Conservation (phyloP, 2,888 invertebrate genomes). For the Luperina testacea region DNA sequence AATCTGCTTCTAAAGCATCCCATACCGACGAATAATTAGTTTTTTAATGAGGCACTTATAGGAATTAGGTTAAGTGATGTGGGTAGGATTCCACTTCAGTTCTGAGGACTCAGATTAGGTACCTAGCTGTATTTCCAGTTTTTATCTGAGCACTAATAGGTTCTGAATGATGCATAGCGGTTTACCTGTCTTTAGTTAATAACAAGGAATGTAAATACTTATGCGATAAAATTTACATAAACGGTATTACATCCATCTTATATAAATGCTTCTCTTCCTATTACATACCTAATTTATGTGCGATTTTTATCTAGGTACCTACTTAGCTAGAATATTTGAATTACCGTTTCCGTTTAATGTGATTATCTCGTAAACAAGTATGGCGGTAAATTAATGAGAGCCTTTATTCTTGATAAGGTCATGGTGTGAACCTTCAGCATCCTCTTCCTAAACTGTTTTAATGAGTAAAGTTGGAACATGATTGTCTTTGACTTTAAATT, state of each 20-base stretch:
- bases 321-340: constrained; percentile 10
- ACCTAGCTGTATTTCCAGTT: constrained; percentile 18
- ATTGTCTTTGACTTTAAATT: constrained; percentile 10
- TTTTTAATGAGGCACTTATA: constrained; percentile 50
- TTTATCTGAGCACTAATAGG: constrained; percentile 43
- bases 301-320: neutral
- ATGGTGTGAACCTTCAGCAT: constrained; percentile 2
- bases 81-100: constrained; percentile 25
- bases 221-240: constrained; percentile 43
- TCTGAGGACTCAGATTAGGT: constrained; percentile 43
- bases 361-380: constrained; percentile 29
- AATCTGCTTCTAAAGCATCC: constrained; percentile 30
- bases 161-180: constrained; percentile 20
- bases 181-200: constrained; percentile 32
- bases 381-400: constrained; percentile 23
- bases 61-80: constrained; percentile 46
- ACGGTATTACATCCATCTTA: constrained; percentile 48
- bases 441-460: neutral
- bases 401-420: constrained; percentile 16
- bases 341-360: constrained; percentile 11
- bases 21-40: constrained; percentile 38
- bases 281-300: constrained; percentile 33
- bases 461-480: constrained; percentile 4
- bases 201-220: constrained; percentile 40
- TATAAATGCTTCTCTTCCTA: constrained; percentile 36